A percentile compares a stretch with the other conserved stretches of the same genome.
Evolutionary conservation across 2,888 invertebrate species (phyloP).

Genomic region (Synergus laeviventris): DNA sequence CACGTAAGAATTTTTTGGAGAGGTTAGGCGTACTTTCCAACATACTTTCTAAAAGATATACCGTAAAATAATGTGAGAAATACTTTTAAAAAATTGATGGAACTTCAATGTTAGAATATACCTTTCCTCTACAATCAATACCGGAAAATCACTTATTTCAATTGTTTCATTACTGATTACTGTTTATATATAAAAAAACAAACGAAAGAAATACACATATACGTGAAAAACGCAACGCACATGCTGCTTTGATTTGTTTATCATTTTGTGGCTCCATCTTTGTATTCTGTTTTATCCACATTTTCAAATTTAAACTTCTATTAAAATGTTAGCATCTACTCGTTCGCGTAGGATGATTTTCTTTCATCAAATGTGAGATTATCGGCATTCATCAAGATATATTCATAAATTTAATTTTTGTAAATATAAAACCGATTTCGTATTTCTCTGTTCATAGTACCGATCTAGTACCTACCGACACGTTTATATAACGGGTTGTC

Average conservation of each 20-base stretch:
- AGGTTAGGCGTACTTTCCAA: background rate
- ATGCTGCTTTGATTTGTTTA: background rate
- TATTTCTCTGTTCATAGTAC: too few species aligned
- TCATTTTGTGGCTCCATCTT: conserved; percentile 11
- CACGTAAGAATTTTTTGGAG: conserved; percentile 58
- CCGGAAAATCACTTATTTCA: background rate
- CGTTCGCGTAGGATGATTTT: too few species aligned
- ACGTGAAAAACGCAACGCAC: background rate
- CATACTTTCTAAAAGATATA: background rate
- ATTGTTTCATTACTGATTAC: background rate
- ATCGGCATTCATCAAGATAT: too few species aligned
- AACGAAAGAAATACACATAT: background rate
- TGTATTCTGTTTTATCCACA: background rate
- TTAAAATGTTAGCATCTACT: background rate
- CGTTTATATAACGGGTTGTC: too few species aligned
- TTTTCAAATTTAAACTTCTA: background rate
- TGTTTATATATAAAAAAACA: background rate
- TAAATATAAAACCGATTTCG: too few species aligned
- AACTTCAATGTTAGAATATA: background rate
- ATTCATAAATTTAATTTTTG: too few species aligned
- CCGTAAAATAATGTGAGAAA: too few species aligned
- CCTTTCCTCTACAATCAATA: background rate
- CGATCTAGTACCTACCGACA: too few species aligned
- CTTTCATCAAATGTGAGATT: too few species aligned
- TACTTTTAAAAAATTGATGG: too few species aligned